These are phyloP conservation scores for Sorex araneus DNA, from an alignment of 2,113 vertebrate species.

Conservation along the genomic window DNA sequence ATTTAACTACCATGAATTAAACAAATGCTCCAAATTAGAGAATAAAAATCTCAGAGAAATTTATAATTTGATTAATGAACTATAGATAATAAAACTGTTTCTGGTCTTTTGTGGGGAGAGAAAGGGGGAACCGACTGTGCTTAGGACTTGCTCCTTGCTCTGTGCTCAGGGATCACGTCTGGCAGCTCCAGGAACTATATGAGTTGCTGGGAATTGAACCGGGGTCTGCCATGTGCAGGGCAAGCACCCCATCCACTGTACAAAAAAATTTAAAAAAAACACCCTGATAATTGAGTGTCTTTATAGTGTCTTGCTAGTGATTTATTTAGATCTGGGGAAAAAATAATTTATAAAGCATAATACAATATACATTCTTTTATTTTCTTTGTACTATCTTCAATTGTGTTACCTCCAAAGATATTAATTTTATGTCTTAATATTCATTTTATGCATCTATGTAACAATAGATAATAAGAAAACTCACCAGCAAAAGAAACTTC, in stretches of 20 bases:
- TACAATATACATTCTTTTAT: neutral
- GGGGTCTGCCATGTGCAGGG: too few species aligned
- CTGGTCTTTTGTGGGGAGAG: too few species aligned
- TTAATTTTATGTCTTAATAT: conserved; percentile 34
- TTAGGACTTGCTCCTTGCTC: too few species aligned
- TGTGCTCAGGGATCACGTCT: too few species aligned
- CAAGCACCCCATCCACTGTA: too few species aligned
- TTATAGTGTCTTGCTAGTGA: neutral
- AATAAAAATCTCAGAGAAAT: neutral
- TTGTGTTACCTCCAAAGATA: neutral
- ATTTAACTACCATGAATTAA: conserved; percentile 1
- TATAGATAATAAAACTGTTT: neutral
- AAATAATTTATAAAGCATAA: neutral
- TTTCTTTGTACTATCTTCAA: conserved; percentile 11
- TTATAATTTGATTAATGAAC: conserved; percentile 16
- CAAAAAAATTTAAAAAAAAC: too few species aligned
- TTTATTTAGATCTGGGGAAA: conserved; percentile 38
- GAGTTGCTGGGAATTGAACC: too few species aligned
- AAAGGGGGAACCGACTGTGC: too few species aligned
- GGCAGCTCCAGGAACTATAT: too few species aligned
- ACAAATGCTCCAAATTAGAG: conserved; percentile 25
- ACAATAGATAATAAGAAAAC: neutral
- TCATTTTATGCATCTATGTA: neutral
- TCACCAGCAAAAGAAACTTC: conserved; percentile 11
- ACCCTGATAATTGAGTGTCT: neutral